phyloP scores from a whole-genome alignment of 2,113 vertebrate genomes.

The Labeo rohita region DNA sequence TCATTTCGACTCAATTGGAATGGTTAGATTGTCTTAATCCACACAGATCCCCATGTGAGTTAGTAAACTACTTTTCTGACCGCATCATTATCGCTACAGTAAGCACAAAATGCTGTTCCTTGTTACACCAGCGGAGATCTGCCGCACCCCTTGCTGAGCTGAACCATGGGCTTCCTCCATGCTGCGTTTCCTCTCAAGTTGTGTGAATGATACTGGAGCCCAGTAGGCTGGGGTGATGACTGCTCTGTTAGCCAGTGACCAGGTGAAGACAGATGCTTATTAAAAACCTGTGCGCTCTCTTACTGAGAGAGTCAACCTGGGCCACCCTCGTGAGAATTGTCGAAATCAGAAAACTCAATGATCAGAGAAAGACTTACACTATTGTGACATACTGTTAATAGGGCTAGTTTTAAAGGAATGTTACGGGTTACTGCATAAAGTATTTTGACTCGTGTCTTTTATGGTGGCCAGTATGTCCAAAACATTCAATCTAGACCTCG shows the following conservation, averaged over 20 bases:
- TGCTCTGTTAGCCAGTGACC: slow-evolving; percentile 32
- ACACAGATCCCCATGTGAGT: slow-evolving; percentile 13
- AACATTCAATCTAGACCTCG: neutral
- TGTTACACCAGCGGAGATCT: slow-evolving; percentile 50
- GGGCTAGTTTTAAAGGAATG: neutral
- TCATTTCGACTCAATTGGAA: neutral
- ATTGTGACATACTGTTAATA: neutral
- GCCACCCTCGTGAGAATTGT: neutral
- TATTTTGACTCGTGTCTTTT: neutral
- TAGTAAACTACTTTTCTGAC: slow-evolving; percentile 31
- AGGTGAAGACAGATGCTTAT: slow-evolving; percentile 35
- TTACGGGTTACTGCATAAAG: neutral
- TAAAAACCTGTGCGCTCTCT: slow-evolving; percentile 22
- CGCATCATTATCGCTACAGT: slow-evolving; percentile 35
- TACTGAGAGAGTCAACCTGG: neutral
- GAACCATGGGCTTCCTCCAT: slow-evolving; percentile 34
- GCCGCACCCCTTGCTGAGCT: slow-evolving; percentile 39
- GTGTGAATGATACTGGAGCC: slow-evolving; percentile 33
- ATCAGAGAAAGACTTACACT: slow-evolving; percentile 3
- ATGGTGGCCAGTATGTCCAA: neutral
- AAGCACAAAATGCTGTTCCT: slow-evolving; percentile 49
- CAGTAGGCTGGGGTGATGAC: slow-evolving; percentile 2
- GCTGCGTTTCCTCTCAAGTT: slow-evolving; percentile 38
- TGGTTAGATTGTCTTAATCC: slow-evolving; percentile 28
- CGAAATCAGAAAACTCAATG: neutral